Base-by-base conservation (phyloP, 2,113 vertebrate genomes). In the Reinhardtius hippoglossoides region DNA sequence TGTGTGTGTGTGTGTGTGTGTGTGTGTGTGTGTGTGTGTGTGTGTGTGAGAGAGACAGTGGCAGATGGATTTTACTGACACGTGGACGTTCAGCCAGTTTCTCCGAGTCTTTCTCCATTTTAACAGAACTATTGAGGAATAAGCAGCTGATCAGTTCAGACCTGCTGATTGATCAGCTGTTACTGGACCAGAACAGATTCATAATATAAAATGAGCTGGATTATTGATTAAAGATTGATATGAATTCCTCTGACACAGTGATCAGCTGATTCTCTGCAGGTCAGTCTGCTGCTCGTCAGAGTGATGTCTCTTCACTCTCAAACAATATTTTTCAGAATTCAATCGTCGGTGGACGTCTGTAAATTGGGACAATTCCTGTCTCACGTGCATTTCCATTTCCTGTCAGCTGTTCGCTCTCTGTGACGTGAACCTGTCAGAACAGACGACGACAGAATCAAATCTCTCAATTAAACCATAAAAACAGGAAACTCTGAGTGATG, bases 21-120 rank as follows among this genome's bases (percentile, higher is more conserved):
- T 23, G 54, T 24, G 23, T 24, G 48, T n/a, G 18, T 20, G 48
- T 50, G 48, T 20, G 48, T 50, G 48, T n/a, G 58, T 60, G 26
- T n/a, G 58, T 37, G 58, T n/a, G 13, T 46, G 44, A 1, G 44
- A 16, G 14, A 57, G 40, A 62, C 20, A 20, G 68, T 2, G 60
- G 58, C 21, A 61, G 65, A 40, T 46, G 57, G 46, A 50, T 50
- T 31, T 50, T 62, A 67, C 9, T 59, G 60, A 40, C 2, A 56
- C 2, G 26, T 72, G 46, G 60, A 78, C 63, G 76, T 80, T 87
- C 80, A 71, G 67, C 52, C 0, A 18, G 5, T 83, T 76, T 60
- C 55, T 55, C 62, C n/a, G n/a, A 67, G 26, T 40, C 23, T 61
- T 64, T 23, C 10, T 37, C 10, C 20, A 31, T 31, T 31, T 31